Evolutionary conservation across 2,113 vertebrate species (phyloP).

Genomic region (Cercopithecus mona): DNA sequence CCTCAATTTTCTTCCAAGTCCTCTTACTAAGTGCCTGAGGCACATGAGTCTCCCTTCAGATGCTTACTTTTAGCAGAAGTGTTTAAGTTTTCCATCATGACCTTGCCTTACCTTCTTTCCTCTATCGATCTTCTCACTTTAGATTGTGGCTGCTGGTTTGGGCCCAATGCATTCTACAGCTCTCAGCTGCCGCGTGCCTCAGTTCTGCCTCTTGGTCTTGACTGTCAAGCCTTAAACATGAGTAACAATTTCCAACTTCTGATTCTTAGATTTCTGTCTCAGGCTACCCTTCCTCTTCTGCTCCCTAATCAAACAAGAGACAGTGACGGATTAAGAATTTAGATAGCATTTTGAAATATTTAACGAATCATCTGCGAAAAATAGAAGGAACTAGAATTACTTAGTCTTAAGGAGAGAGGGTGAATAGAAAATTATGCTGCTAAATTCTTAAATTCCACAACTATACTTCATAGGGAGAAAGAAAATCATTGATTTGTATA

Average conservation of each 20-base stretch:
- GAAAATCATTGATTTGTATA: neutral
- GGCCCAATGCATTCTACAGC: rapidly evolving
- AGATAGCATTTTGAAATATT: neutral
- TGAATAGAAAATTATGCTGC: neutral
- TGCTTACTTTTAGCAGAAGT: neutral
- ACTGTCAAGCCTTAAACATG: neutral
- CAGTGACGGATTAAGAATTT: neutral
- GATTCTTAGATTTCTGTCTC: neutral
- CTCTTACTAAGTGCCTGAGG: neutral
- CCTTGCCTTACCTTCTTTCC: neutral
- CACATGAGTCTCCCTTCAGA: neutral
- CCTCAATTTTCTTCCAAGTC: neutral
- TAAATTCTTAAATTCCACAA: neutral
- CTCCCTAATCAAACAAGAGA: neutral
- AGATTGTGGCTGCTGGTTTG: neutral
- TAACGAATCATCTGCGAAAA: neutral
- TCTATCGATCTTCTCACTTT: neutral
- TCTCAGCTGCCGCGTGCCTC: neutral
- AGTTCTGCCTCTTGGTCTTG: neutral
- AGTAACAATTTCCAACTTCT: neutral
- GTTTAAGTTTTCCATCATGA: neutral
- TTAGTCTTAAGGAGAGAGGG: neutral
- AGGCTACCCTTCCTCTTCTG: neutral
- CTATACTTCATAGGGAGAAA: neutral
- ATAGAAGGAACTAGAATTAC: neutral